A percentile compares a stretch with the other conserved stretches of the same genome.
Evolutionary conservation across 2,113 vertebrate genomes (phyloP).

Genomic region (Rhinolophus ferrumequinum): DNA sequence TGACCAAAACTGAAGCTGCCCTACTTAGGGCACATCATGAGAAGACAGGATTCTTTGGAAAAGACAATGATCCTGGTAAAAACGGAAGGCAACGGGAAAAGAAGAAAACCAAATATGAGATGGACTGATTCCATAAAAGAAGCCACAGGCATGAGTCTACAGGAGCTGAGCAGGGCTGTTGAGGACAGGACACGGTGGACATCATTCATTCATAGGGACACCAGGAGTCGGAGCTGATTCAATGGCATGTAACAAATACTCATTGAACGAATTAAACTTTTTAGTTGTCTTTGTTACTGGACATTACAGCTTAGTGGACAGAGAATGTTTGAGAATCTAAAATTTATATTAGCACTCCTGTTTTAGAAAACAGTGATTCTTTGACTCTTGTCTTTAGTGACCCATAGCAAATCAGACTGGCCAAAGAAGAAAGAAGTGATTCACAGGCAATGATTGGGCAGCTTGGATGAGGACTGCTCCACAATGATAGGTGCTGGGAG

Average conservation of each 20-base stretch:
- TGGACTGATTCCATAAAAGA: background rate
- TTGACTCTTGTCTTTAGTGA: background rate
- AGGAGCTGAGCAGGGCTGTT: background rate
- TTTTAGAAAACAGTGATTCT: background rate
- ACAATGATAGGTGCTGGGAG: background rate
- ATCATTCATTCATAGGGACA: too few relatives aligned
- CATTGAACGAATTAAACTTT: background rate
- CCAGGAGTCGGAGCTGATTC: background rate
- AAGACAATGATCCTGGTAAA: background rate
- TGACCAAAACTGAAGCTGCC: background rate
- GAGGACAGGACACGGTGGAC: background rate
- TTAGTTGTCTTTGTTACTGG: background rate
- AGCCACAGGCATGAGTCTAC: background rate
- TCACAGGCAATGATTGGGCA: background rate
- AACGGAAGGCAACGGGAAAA: background rate
- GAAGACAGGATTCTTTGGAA: background rate
- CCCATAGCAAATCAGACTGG: background rate
- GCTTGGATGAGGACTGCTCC: background rate
- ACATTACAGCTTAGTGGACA: background rate
- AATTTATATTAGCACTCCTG: background rate
- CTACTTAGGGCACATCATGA: background rate
- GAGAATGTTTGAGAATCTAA: conserved; percentile 19
- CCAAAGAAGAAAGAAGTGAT: background rate
- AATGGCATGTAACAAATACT: background rate
- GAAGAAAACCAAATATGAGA: background rate